These are phyloP conservation scores for Amyelois transitella DNA, from an alignment of 1,140 invertebrate species.

Conservation along the genomic window DNA sequence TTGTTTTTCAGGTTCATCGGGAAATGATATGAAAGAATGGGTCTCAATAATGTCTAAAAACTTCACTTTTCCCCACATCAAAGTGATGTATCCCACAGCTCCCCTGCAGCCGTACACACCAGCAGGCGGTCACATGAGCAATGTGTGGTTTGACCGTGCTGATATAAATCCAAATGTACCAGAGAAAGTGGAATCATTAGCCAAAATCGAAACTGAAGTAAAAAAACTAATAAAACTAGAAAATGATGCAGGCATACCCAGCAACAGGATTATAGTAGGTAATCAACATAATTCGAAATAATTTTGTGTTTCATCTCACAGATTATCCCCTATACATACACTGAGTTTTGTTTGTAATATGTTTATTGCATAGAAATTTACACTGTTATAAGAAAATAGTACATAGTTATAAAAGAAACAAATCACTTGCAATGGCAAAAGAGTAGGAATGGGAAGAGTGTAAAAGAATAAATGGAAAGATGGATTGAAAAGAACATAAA, in stretches of 20 bases:
- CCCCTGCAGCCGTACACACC: constrained; percentile 81
- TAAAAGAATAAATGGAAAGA: too few species aligned
- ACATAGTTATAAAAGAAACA: too few species aligned
- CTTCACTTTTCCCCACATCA: constrained; percentile 80
- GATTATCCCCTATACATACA: too few species aligned
- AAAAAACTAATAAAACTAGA: constrained; percentile 78
- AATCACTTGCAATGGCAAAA: too few species aligned
- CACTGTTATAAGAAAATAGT: too few species aligned
- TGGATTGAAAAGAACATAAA: too few species aligned
- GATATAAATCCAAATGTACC: constrained; percentile 75
- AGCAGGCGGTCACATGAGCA: constrained; percentile 75
- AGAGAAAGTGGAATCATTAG: constrained; percentile 77
- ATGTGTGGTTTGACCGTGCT: constrained; percentile 83
- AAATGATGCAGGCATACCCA: constrained; percentile 77
- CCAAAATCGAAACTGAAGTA: constrained; percentile 74
- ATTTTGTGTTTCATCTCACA: too few species aligned
- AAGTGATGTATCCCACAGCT: constrained; percentile 82
- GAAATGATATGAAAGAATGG: constrained; percentile 78
- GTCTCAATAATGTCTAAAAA: constrained; percentile 76
- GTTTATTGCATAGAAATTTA: too few species aligned
- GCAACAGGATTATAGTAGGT: constrained; percentile 80
- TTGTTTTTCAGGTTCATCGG: constrained; percentile 76
- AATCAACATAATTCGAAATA: too few species aligned
- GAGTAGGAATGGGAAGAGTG: too few species aligned
- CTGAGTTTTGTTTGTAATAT: too few species aligned